Conservation (phyloP, 2,888 invertebrate genomes). For the Thecophora atra region DNA sequence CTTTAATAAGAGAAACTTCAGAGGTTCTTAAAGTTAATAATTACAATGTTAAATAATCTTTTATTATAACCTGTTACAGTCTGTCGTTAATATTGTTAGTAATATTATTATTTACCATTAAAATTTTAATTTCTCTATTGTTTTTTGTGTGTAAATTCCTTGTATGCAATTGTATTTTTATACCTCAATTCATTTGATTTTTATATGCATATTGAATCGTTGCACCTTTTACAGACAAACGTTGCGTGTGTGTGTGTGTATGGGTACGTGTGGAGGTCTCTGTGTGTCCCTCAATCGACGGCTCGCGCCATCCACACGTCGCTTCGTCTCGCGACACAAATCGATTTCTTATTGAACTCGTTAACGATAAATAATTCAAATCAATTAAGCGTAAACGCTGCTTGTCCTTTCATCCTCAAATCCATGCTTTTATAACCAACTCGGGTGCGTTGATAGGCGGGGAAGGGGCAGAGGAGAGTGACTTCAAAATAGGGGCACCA, state of each 20-base stretch:
- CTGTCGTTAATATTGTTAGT: no score
- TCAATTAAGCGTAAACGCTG: constrained; percentile 32
- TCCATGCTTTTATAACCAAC: not conserved
- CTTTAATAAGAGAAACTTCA: no score
- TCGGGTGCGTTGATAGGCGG: not conserved
- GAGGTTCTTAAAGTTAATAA: no score
- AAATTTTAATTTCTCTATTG: no score
- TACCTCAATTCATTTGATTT: no score
- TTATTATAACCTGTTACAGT: no score
- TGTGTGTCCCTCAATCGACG: not conserved
- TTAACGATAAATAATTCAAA: constrained; percentile 30
- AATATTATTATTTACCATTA: no score
- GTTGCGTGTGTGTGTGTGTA: not conserved
- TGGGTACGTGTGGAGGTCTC: not conserved
- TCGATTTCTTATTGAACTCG: constrained; percentile 22
- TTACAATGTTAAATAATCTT: no score
- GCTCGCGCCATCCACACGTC: not conserved
- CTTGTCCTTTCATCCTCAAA: constrained; percentile 20
- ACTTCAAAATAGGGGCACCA: not conserved
- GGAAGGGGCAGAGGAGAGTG: not conserved
- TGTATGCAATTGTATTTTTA: no score
- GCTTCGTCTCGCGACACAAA: constrained; percentile 10
- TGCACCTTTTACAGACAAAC: no score
- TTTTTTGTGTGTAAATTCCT: no score
- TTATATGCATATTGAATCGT: no score